Conservation (phyloP, 2,888 invertebrate genomes). For the Atethmia centrago region DNA sequence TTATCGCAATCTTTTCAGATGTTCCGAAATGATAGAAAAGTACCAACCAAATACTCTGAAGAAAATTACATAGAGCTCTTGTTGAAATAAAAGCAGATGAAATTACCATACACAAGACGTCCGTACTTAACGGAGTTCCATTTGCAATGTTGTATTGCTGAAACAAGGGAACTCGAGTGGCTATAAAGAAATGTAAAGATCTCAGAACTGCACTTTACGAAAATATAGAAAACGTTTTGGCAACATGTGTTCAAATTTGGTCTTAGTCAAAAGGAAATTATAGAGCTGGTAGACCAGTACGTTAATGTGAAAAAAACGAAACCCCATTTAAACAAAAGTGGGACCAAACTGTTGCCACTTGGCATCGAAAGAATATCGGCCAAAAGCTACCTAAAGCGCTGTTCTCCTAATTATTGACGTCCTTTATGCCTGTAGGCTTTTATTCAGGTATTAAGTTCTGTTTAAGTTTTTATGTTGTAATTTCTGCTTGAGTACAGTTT, state of each 20-base stretch:
- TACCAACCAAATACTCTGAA: background rate
- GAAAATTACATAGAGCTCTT: background rate
- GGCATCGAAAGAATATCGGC: no score
- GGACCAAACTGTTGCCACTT: no score
- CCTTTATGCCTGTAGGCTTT: no score
- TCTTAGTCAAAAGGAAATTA: constrained; percentile 4
- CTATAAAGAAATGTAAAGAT: constrained; percentile 7
- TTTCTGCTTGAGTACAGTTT: no score
- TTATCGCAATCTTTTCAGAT: no score
- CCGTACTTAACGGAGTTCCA: constrained; percentile 1
- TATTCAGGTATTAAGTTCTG: no score
- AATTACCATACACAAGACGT: background rate
- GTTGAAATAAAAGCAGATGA: background rate
- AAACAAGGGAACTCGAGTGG: background rate
- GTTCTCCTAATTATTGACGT: no score
- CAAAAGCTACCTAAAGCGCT: no score
- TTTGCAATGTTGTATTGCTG: constrained; percentile 5
- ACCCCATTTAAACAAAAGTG: background rate
- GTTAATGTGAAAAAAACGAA: background rate
- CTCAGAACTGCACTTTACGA: background rate
- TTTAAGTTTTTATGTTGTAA: no score
- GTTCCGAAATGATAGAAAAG: no score
- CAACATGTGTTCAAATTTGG: constrained; percentile 3
- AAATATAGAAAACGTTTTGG: background rate
- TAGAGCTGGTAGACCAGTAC: no score